Percentiles rank a stretch among this genome's conserved stretches.
These are phyloP conservation scores for Myiotriccus ornatus DNA, from an alignment of 2,797 vertebrate genomes.

Conservation along the genomic window DNA sequence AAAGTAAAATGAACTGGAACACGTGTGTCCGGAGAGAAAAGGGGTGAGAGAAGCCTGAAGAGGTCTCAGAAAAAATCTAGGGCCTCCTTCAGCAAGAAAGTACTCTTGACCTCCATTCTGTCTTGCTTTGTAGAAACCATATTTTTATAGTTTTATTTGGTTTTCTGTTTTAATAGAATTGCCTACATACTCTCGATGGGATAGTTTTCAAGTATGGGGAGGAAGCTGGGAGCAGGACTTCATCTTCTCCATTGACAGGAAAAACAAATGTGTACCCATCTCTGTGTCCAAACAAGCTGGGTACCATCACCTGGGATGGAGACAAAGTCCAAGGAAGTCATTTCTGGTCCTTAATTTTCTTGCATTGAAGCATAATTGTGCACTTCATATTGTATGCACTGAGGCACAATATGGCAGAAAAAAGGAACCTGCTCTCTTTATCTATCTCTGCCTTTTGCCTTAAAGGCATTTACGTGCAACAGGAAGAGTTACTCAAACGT, in stretches of 20 bases:
- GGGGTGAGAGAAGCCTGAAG: background rate
- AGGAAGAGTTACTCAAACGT: background rate
- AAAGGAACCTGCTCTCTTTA: background rate
- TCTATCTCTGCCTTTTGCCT: background rate
- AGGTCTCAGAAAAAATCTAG: background rate
- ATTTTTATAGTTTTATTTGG: background rate
- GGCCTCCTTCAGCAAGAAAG: background rate
- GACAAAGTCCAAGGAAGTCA: background rate
- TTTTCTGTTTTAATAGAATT: background rate
- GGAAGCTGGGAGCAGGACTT: background rate
- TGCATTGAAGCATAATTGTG: background rate
- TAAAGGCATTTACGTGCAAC: background rate
- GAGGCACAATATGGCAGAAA: background rate
- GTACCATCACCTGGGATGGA: background rate
- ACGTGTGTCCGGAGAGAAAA: background rate
- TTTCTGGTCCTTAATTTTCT: background rate
- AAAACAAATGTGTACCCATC: background rate
- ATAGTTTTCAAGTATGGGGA: background rate
- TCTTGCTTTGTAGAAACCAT: background rate
- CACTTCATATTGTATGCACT: background rate
- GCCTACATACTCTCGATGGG: background rate
- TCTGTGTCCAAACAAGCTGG: background rate
- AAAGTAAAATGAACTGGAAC: slow-evolving; percentile 37
- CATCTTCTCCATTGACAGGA: rapidly evolving
- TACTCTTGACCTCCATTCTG: background rate